Percentiles rank a stretch among this genome's conserved stretches.
phyloP scores from a whole-genome alignment of 30 jellyfish, hydroid and myxozoan species.

The Cassiopea andromeda region DNA sequence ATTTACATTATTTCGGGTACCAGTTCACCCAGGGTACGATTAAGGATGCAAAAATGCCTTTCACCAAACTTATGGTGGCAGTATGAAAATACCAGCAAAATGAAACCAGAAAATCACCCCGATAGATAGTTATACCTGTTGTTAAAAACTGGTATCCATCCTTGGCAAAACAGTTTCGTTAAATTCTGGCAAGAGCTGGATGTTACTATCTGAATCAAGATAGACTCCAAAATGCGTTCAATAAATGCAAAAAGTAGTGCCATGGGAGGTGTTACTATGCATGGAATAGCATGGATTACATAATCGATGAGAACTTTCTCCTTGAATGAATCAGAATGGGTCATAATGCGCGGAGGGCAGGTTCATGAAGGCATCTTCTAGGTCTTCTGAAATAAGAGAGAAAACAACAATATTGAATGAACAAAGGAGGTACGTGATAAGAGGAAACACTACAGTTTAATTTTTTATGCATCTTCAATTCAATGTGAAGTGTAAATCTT shows the following conservation, averaged over 20 bases:
- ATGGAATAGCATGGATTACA: slow-evolving; percentile 60
- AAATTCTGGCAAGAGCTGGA: slow-evolving; percentile 4
- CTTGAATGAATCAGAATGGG: slow-evolving; percentile 28
- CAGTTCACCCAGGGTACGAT: slow-evolving; percentile 39
- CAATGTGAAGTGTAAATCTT: too few species aligned
- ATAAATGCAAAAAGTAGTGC: background rate
- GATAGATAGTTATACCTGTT: slow-evolving; percentile 57
- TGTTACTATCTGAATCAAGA: background rate
- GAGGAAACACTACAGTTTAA: background rate
- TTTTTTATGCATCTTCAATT: too few species aligned
- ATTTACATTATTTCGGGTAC: slow-evolving; percentile 43
- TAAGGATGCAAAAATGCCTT: slow-evolving; percentile 43
- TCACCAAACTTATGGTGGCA: slow-evolving; percentile 75
- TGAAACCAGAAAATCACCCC: slow-evolving; percentile 77
- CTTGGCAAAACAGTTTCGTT: slow-evolving; percentile 45
- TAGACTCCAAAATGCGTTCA: background rate
- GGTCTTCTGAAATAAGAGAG: background rate
- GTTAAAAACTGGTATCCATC: slow-evolving; percentile 62
- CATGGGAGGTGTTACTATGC: background rate
- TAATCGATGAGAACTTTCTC: slow-evolving; percentile 55
- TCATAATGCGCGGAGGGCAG: slow-evolving; percentile 35
- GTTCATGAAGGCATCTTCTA: background rate
- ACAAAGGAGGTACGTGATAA: background rate
- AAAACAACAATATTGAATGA: background rate
- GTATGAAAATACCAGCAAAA: slow-evolving; percentile 68